Percentiles rank a stretch among this genome's conserved stretches.
Conservation (phyloP, 2,888 invertebrate genomes). For the Beris morrisii region DNA sequence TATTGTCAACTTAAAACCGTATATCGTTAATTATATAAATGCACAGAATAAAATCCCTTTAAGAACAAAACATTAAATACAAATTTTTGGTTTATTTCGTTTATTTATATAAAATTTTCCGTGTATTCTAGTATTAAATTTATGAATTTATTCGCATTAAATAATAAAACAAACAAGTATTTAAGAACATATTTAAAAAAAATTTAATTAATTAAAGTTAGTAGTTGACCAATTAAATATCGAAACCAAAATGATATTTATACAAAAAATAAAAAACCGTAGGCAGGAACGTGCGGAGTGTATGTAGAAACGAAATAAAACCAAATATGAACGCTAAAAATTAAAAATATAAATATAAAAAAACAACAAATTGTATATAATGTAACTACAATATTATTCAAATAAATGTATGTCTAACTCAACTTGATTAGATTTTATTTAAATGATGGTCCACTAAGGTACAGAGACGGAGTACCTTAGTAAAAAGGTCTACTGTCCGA, state of each 20-base stretch:
- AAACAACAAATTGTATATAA: conserved; percentile 29
- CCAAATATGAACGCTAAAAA: conserved; percentile 38
- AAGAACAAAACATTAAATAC: no score
- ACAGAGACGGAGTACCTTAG: no score
- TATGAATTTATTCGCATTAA: no score
- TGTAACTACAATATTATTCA: conserved; percentile 33
- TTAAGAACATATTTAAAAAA: conserved; percentile 23
- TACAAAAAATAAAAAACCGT: conserved; percentile 52
- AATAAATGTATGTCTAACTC: conserved; percentile 35
- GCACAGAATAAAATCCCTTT: no score
- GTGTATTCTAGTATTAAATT: no score
- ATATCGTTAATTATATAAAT: no score
- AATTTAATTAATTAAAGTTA: conserved; percentile 34
- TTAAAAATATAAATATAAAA: conserved; percentile 12
- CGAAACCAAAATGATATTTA: conserved; percentile 40
- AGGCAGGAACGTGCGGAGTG: conserved; percentile 57
- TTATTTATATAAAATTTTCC: no score
- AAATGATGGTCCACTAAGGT: no score
- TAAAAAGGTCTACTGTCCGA: no score
- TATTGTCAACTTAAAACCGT: no score
- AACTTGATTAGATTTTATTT: background rate
- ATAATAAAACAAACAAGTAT: conserved; percentile 8
- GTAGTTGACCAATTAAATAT: conserved; percentile 39
- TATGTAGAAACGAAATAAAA: conserved; percentile 41
- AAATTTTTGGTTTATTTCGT: no score